Conservation (phyloP, 2,113 vertebrate genomes). For the Cervus canadensis region DNA sequence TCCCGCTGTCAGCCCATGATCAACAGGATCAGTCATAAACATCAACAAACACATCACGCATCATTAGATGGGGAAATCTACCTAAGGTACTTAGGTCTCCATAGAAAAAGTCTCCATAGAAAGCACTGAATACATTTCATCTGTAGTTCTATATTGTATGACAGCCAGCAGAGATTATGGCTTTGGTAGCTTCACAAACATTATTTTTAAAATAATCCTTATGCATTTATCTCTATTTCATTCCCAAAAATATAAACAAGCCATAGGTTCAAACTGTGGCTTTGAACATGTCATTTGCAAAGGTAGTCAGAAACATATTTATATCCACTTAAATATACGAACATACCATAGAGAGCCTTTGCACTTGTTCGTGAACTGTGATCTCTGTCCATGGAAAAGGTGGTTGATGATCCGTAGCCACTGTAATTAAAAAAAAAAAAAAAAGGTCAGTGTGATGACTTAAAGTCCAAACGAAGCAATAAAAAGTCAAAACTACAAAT, state of each 20-base stretch:
- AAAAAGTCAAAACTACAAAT: slow-evolving; percentile 23
- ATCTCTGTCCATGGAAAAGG: slow-evolving; percentile 78
- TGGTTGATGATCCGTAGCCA: slow-evolving; percentile 82
- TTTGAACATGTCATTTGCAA: not conserved
- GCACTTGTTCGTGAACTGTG: slow-evolving; percentile 80
- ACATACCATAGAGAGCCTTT: slow-evolving; percentile 85
- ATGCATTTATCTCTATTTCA: not conserved
- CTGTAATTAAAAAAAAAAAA: slow-evolving; percentile 70
- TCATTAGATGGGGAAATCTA: not conserved
- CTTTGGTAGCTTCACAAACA: not conserved
- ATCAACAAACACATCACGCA: not conserved
- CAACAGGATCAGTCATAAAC: not conserved
- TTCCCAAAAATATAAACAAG: not conserved
- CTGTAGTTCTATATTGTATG: not conserved
- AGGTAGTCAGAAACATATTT: not conserved
- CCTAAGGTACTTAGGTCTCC: not conserved
- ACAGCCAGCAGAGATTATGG: not conserved
- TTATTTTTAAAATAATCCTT: not conserved
- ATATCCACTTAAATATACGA: not conserved
- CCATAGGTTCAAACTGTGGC: not conserved
- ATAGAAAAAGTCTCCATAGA: not conserved
- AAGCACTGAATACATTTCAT: not conserved
- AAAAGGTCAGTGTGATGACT: slow-evolving; percentile 2
- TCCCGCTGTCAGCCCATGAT: not conserved
- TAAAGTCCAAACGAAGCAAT: slow-evolving; percentile 33